These are phyloP conservation scores for Chelmon rostratus DNA, from an alignment of 2,797 vertebrate genomes.

Conservation along the genomic window DNA sequence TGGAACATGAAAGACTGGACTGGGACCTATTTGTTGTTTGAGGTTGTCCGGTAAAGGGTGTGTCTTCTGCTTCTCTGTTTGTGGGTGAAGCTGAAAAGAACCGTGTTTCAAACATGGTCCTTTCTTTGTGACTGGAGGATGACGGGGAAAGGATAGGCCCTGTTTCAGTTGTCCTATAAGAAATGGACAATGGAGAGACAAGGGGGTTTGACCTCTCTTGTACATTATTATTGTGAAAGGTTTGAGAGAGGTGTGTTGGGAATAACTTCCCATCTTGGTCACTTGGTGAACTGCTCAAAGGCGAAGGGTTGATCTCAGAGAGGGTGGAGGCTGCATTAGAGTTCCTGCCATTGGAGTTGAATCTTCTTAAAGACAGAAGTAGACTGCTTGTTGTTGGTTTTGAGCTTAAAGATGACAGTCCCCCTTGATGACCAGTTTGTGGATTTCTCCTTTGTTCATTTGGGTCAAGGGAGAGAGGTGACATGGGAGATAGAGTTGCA, in stretches of 20 bases:
- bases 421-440: slow-evolving; percentile 56
- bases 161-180: slow-evolving; percentile 46
- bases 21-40: slow-evolving; percentile 33
- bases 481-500: slow-evolving; percentile 23
- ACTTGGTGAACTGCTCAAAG: slow-evolving; percentile 40
- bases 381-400: slow-evolving; percentile 85
- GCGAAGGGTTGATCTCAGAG: slow-evolving; percentile 40
- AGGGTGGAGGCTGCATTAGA: slow-evolving; percentile 34
- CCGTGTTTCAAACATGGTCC: slow-evolving; percentile 32
- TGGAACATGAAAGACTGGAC: slow-evolving; percentile 37
- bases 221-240: slow-evolving; percentile 48
- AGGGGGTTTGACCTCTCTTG: slow-evolving; percentile 51
- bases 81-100: slow-evolving; percentile 49
- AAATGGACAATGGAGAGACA: slow-evolving; percentile 51
- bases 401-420: slow-evolving; percentile 69
- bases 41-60: slow-evolving; percentile 33
- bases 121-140: slow-evolving; percentile 48
- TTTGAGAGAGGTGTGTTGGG: slow-evolving; percentile 39
- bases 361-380: slow-evolving; percentile 82
- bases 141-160: slow-evolving; percentile 25
- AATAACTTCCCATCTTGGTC: slow-evolving; percentile 54
- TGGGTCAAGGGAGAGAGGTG: slow-evolving; percentile 51
- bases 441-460: slow-evolving; percentile 61
- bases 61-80: slow-evolving; percentile 33
- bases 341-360: slow-evolving; percentile 63